A percentile compares a stretch with the other conserved stretches of the same genome.
These are phyloP conservation scores for Solenopsis fugax DNA, from an alignment of 1,140 invertebrate species.

Conservation along the genomic window DNA sequence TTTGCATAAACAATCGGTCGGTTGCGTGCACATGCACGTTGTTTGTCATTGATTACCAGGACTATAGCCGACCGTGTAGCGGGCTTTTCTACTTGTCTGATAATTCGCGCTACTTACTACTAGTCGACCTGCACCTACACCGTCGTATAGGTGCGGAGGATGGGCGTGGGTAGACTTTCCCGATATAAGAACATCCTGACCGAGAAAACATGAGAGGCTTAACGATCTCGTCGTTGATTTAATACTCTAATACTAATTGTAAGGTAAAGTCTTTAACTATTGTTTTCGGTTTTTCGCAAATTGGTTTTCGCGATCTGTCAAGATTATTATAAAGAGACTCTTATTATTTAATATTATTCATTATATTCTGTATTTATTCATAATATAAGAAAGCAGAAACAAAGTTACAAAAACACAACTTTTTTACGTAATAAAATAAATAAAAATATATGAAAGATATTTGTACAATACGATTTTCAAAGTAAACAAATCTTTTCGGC, in stretches of 20 bases:
- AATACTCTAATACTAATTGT: neutral
- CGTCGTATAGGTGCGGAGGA: slow-evolving; percentile 31
- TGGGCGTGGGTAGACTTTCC: slow-evolving; percentile 38
- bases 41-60: slow-evolving; percentile 70
- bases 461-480: neutral
- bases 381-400: neutral
- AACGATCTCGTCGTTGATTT: neutral
- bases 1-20: slow-evolving; percentile 54
- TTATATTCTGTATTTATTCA: neutral
- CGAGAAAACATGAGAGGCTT: slow-evolving; percentile 35
- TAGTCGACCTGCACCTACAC: slow-evolving; percentile 52
- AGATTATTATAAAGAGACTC: neutral
- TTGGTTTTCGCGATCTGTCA: neutral
- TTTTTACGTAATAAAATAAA: neutral
- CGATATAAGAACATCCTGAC: slow-evolving; percentile 42
- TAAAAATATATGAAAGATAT: neutral
- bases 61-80: slow-evolving; percentile 72
- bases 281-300: neutral
- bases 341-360: slow-evolving; percentile 4
- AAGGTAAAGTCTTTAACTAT: neutral
- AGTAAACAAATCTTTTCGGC: neutral
- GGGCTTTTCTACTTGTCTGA: slow-evolving; percentile 81
- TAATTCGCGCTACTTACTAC: slow-evolving; percentile 79
- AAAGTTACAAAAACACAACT: neutral
- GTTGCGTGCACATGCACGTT: slow-evolving; percentile 45